Base-by-base conservation (phyloP, 2,113 vertebrate species). In the Grammomys surdaster region DNA sequence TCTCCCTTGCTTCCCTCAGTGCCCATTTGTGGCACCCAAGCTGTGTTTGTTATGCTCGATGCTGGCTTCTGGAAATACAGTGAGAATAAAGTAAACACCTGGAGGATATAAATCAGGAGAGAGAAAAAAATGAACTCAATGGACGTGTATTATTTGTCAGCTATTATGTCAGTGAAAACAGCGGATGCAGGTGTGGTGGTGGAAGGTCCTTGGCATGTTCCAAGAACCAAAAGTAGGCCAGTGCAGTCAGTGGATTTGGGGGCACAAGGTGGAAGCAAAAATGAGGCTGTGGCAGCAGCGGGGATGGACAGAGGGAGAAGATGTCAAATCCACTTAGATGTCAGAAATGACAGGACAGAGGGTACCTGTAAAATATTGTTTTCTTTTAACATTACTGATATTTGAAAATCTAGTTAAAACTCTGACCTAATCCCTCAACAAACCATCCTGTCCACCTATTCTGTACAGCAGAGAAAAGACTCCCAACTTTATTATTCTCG, bases 321-420 rank as follows among this genome's bases (percentile, higher is more conserved):
- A 19, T 22, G 17, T 54, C 5, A 94, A 95, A 77, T n/a, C n/a
- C 19, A 69, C 16, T 12, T 28, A 69, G 69, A 28, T 72, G 82
- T 33, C 43, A n/a, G 84, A 80, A 82, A 14, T 69, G 63, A 89
- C 33, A 72, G 77, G 77, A 63, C 16, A 63, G 73, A 56, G 31
- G 31, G 1, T 22, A 33, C 20, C 54, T 16, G 94, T 40, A 87
- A 76, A 93, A 76, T 72, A 81, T 24, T 88, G 84, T 60, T 58
- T 58, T 58, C 20, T 58, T 91, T 65, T 84, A 93, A 85, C 31
- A 94, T 94, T 81, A n/a, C 19, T 93, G 31, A 19, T 82, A 7
- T 43, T 20, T 75, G 70, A 56, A 93, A 93, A 73, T 91, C 56
- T 70, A 87, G 43, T 86, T 93, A 56, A 94, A 88, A 81, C 56